Base-by-base conservation (phyloP, 2,113 vertebrate species). In the Tinamus guttatus region DNA sequence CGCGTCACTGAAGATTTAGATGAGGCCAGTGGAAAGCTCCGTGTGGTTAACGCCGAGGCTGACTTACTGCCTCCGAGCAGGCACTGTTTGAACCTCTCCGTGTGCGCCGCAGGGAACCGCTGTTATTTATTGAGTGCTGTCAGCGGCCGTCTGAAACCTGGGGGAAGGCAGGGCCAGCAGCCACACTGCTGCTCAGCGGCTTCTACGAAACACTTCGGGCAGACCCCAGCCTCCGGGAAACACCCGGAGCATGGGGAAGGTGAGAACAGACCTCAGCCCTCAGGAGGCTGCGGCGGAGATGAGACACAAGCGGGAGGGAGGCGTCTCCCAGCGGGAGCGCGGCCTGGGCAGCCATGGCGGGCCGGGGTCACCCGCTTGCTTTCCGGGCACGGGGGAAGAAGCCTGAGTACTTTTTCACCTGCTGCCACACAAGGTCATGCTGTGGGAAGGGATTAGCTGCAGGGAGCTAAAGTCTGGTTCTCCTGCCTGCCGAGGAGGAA, bases 201-300 rank as follows among this genome's bases (percentile, higher is more conserved):
- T 63, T 45, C 60, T 60, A 20, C 69, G 17, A 80, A 91, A 94
- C 85, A 47, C n/a, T 52, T 79, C 32, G 0, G 0, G 40, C 20
- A 63, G 15, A 38, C 12, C 43, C 47, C 34, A 43, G 40, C 36
- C 74, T 63, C 71, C 68, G 4, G 5, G 56, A 91, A 69, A 90
- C 49, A 9, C 21, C 49, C 21, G 9, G 80, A 56, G 64, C 91
- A 87, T 5, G 25, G 54, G 89, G 18, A 87, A 81, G 87, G 93
- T 69, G 69, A 95, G 85, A 91, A 58, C 79, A 93, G 36, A 25
- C 51, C 74, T 91, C 90, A 87, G 74, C 63, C 70, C 64, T 56
- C 18, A 70, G 81, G 73, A 87, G 63, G 63, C 54, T 74, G 76
- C 41, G 64, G 28, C 41, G 91, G 75, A 85, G 87, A 87, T 82